Base-by-base conservation (phyloP, 2,797 vertebrate species). In the Muscicapa comitata region DNA sequence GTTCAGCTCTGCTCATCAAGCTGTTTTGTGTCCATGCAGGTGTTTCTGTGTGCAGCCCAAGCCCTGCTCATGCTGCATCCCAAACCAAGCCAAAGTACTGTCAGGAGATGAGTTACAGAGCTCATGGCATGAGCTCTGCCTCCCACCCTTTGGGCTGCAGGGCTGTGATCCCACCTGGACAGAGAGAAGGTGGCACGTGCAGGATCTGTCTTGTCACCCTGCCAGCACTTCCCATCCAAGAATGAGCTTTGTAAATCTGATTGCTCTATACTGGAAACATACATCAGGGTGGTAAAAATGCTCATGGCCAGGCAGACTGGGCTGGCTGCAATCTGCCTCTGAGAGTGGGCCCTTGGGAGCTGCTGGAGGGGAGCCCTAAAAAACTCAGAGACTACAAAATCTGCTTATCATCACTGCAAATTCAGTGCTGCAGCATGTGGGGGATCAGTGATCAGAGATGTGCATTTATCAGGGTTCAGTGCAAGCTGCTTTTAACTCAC, bases 361-460 rank as follows among this genome's bases (percentile, higher is more conserved):
- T 84, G 40, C n/a, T 37, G 57, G 68, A 74, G 9, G 7, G 40
- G 42, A 77, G 5, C 26, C 65, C 9, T 17, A 24, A 51, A 85
- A 85, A 17, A 6, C 43, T 45, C 26, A 31, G 59, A 76, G 26
- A n/a, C 14, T 65, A 17, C 3, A 37, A 54, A 92, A 58, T 7
- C 45, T 48, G 48, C 29, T 70, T 28, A 42, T 23, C 17, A 29
- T 70, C 40, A 3, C 48, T 24, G 20, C 13, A 19, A 51, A 53
- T 35, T 23, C 1, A 0, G 37, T 79, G 33, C 26, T 3, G 8
- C 48, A 42, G 48, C 28, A 3, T 1, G 13, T 33, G 2, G 5
- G 18, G 24, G 17, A 26, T 26, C 78, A 62, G 47, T 18, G 35
- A 55, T 4, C 31, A 87, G 62, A 75, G 33, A 35, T 12, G 0